Percentiles rank a stretch among this genome's conserved stretches.
Evolutionary conservation across 2,888 invertebrate species (phyloP).

Genomic region (Pristionchus exspectatus): DNA sequence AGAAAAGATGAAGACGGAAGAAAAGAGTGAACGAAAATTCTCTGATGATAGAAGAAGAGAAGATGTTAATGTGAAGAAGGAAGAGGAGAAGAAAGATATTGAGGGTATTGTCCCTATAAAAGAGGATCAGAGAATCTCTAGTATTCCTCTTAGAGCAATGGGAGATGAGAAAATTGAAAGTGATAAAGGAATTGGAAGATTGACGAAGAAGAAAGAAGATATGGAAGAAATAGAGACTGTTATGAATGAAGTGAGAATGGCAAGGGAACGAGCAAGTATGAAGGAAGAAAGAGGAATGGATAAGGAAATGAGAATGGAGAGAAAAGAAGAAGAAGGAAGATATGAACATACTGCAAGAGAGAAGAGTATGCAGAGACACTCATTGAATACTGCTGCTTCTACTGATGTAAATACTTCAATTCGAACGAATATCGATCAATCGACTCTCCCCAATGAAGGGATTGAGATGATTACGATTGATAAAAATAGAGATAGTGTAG

Average conservation of each 20-base stretch:
- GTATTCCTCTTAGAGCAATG: neutral
- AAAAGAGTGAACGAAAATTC: constrained; percentile 9
- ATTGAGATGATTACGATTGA: neutral
- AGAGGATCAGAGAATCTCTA: constrained; percentile 24
- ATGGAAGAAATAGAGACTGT: constrained; percentile 36
- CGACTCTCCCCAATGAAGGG: neutral
- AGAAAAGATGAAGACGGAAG: constrained; percentile 2
- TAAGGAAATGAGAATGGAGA: constrained; percentile 27
- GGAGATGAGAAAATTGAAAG: neutral
- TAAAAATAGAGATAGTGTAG: neutral
- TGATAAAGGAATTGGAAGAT: constrained; percentile 31
- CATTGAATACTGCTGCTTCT: constrained; percentile 56
- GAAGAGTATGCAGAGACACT: constrained; percentile 58
- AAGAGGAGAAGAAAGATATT: neutral
- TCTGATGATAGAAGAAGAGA: neutral
- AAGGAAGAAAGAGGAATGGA: constrained; percentile 59
- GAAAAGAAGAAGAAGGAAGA: constrained; percentile 58
- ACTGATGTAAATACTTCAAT: constrained; percentile 51
- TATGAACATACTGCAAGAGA: constrained; percentile 31
- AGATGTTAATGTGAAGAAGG: constrained; percentile 18
- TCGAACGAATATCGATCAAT: neutral
- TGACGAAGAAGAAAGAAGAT: constrained; percentile 31
- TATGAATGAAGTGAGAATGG: neutral
- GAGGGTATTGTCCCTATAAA: neutral
- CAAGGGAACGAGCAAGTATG: constrained; percentile 34